These are phyloP conservation scores for Coelinius sp. DNA, from an alignment of 2,888 invertebrate genomes.

Conservation along the genomic window DNA sequence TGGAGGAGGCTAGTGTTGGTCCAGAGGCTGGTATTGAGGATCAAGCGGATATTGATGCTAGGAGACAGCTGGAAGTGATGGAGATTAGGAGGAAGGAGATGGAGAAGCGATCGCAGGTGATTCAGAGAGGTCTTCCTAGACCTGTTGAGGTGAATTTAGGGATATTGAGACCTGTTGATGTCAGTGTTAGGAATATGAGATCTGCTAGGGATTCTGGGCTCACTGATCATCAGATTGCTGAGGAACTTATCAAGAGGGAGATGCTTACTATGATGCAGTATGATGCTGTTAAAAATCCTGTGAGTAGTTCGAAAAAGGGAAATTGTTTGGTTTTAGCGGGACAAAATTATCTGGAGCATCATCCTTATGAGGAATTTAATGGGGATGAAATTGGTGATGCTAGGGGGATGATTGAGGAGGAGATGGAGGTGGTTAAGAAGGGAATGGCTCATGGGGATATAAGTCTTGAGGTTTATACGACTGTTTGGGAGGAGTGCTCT, in stretches of 20 bases:
- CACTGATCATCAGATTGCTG: conserved; percentile 91
- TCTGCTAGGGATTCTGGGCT: conserved; percentile 83
- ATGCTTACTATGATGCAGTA: conserved; percentile 96
- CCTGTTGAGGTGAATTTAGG: conserved; percentile 85
- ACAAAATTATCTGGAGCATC: conserved; percentile 86
- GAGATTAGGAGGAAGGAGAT: conserved; percentile 79
- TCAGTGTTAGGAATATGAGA: conserved; percentile 86
- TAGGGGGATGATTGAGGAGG: conserved; percentile 78
- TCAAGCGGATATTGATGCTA: conserved; percentile 88
- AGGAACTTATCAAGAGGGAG: conserved; percentile 95
- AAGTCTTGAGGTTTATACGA: conserved; percentile 90
- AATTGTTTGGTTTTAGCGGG: conserved; percentile 75
- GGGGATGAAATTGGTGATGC: conserved; percentile 80
- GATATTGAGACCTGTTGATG: conserved; percentile 82
- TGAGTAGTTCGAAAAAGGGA: conserved; percentile 73
- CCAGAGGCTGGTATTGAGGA: conserved; percentile 77
- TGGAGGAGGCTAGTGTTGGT: conserved; percentile 67
- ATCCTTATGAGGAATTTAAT: conserved; percentile 84
- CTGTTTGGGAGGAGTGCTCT: conserved; percentile 98
- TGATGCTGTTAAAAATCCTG: conserved; percentile 87
- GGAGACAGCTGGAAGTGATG: conserved; percentile 78
- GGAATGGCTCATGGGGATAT: conserved; percentile 98
- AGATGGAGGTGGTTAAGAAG: conserved; percentile 91
- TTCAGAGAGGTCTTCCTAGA: conserved; percentile 87
- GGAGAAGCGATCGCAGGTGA: conserved; percentile 85